These are phyloP conservation scores for Leucosticte australis DNA, from an alignment of 2,113 vertebrate genomes.

Conservation along the genomic window DNA sequence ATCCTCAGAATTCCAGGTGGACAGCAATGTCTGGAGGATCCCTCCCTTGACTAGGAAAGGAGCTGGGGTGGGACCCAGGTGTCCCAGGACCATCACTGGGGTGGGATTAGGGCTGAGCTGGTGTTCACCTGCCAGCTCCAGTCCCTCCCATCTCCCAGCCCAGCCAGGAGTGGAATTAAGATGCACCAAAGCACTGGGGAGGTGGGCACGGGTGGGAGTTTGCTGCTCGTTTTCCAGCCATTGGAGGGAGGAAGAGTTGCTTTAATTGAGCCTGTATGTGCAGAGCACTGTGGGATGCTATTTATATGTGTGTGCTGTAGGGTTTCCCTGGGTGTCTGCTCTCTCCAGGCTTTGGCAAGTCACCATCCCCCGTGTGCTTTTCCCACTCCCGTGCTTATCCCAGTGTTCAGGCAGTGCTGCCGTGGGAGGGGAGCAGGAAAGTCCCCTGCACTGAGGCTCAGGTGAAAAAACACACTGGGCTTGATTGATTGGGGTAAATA, in stretches of 20 bases:
- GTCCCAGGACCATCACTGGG: neutral
- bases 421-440: rapidly evolving
- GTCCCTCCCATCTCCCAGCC: neutral
- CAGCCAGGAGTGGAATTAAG: neutral
- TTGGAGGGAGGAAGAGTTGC: neutral
- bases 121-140: neutral
- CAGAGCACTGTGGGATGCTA: neutral
- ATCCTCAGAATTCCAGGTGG: neutral
- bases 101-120: neutral
- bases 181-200: neutral
- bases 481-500: neutral
- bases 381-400: rapidly evolving
- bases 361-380: rapidly evolving
- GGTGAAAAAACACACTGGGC: neutral
- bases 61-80: neutral
- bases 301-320: rapidly evolving
- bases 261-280: neutral
- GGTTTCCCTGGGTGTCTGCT: neutral
- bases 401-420: neutral
- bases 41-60: neutral
- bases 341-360: neutral
- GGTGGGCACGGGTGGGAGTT: rapidly evolving
- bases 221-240: neutral
- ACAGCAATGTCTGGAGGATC: neutral
- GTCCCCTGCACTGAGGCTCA: neutral